Evolutionary conservation across 2,888 invertebrate species (phyloP).

Genomic region (Lasioglossum pauxillum): DNA sequence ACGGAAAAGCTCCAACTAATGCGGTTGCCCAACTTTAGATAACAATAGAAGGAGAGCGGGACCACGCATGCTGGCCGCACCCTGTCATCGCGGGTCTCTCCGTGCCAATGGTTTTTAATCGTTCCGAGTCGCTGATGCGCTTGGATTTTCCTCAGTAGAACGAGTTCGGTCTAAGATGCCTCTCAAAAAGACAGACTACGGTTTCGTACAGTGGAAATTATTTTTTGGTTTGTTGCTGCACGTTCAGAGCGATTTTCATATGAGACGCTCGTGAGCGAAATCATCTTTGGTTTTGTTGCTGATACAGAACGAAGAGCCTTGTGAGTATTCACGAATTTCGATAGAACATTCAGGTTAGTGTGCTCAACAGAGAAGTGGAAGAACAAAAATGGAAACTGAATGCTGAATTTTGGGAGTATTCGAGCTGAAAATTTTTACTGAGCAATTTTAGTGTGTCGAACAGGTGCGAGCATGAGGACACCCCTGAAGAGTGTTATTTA

Average conservation of each 20-base stretch:
- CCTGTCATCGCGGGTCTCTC: neutral
- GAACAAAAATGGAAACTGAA: neutral
- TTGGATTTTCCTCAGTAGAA: neutral
- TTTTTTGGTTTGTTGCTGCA: neutral
- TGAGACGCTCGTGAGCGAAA: no score
- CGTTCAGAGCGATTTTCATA: no score
- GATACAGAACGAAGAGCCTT: neutral
- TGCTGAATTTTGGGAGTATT: neutral
- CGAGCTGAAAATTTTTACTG: neutral
- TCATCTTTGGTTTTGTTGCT: neutral
- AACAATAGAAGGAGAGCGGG: slow-evolving; percentile 33
- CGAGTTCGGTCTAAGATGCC: neutral
- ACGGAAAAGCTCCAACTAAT: slow-evolving; percentile 37
- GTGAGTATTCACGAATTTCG: neutral
- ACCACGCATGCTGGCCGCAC: slow-evolving; percentile 8
- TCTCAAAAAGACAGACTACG: neutral
- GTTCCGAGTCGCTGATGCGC: neutral
- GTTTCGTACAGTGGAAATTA: neutral
- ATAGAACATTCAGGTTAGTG: neutral
- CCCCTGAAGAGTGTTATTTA: neutral
- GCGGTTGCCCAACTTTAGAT: slow-evolving; percentile 37
- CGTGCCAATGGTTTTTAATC: neutral
- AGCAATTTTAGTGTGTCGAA: neutral
- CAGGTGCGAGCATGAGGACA: neutral
- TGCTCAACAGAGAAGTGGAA: neutral